Evolutionary conservation across 1,140 invertebrate genomes (phyloP).

Genomic region (Lasioglossum baleicum): DNA sequence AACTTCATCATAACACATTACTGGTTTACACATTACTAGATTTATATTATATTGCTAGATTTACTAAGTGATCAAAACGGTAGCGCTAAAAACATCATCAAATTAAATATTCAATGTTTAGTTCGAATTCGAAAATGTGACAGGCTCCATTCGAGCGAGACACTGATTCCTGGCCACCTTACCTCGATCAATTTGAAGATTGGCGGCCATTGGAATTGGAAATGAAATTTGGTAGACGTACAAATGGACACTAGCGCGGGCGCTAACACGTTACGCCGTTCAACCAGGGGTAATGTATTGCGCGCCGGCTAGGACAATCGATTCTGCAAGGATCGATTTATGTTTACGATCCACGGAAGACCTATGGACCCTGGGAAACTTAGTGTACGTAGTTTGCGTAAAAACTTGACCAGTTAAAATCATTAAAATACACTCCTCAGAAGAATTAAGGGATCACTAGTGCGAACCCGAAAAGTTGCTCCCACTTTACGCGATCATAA

Average conservation of each 20-base stretch:
- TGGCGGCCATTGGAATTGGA: constrained; percentile 66
- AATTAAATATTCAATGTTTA: too few relatives aligned
- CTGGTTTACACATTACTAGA: too few relatives aligned
- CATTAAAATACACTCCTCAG: background rate
- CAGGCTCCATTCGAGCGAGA: background rate
- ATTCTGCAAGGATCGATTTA: constrained; percentile 52
- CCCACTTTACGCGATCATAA: too few relatives aligned
- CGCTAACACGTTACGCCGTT: constrained; percentile 38
- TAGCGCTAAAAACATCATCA: too few relatives aligned
- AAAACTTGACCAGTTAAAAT: background rate
- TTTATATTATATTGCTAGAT: too few relatives aligned
- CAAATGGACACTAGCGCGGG: constrained; percentile 35
- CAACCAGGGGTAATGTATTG: constrained; percentile 45
- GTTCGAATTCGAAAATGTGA: constrained; percentile 36
- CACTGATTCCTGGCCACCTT: constrained; percentile 30
- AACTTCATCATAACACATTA: too few relatives aligned
- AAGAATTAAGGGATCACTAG: too few relatives aligned
- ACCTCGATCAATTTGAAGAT: constrained; percentile 51
- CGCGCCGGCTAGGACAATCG: constrained; percentile 28
- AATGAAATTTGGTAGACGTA: constrained; percentile 70
- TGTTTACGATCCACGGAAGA: constrained; percentile 35
- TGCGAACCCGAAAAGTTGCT: too few relatives aligned
- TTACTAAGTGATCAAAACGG: too few relatives aligned
- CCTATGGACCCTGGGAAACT: background rate
- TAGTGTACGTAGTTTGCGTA: background rate